These are phyloP conservation scores for Muscidifurax raptorellus DNA, from an alignment of 1,140 invertebrate species.

Conservation along the genomic window DNA sequence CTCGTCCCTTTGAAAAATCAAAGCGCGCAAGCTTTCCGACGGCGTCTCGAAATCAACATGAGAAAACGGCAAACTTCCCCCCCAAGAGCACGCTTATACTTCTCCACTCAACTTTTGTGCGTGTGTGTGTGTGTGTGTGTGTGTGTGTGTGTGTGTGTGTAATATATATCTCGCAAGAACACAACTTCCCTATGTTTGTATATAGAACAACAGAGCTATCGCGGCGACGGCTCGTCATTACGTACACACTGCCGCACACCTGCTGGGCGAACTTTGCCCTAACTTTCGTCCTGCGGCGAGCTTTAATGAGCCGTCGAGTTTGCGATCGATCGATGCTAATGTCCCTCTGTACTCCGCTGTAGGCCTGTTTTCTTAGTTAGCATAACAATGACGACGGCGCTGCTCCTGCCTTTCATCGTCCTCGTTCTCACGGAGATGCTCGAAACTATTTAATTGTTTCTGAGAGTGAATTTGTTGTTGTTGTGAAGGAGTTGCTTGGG, in stretches of 20 bases:
- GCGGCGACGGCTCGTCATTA: background rate
- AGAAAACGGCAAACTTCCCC: background rate
- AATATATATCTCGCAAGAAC: background rate
- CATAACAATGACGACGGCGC: conserved; percentile 1
- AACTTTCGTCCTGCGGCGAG: background rate
- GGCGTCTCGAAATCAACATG: background rate
- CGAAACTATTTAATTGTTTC: background rate
- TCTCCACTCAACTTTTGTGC: background rate
- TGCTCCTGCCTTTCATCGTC: too few species aligned
- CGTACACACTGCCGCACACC: background rate
- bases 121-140: too few species aligned
- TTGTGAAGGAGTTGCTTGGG: background rate
- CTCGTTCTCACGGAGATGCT: background rate
- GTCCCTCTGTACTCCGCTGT: background rate
- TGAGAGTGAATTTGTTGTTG: background rate
- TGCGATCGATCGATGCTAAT: background rate
- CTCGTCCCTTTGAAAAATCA: background rate
- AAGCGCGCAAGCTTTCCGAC: background rate
- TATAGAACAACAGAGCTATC: background rate
- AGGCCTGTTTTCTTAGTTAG: background rate
- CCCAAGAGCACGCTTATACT: background rate
- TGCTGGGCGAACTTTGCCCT: background rate
- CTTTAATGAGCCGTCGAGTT: background rate
- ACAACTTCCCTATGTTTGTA: background rate
- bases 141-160: too few species aligned